Evolutionary conservation across 2,888 invertebrate species (phyloP).

Genomic region (Dasypolia templi): DNA sequence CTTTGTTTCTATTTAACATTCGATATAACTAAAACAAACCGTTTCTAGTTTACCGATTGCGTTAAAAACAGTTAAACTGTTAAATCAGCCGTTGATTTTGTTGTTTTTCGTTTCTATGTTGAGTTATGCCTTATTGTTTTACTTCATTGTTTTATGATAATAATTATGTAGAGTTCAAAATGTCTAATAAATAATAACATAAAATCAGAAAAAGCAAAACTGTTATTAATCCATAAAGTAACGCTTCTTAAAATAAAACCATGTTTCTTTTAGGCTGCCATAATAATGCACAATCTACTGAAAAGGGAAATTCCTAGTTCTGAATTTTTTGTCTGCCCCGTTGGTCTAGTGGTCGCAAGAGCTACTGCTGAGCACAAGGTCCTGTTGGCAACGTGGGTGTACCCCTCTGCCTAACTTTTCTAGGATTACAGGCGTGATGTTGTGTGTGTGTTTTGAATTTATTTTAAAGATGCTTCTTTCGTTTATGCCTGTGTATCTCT

Average conservation of each 20-base stretch:
- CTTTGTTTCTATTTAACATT: slow-evolving; percentile 46
- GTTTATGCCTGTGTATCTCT: background rate
- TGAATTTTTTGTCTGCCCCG: too few relatives aligned
- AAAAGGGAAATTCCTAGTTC: background rate
- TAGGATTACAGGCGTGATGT: too few relatives aligned
- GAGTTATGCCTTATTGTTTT: slow-evolving; percentile 9
- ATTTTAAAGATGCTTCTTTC: background rate
- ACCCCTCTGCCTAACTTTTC: too few relatives aligned
- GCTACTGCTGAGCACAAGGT: too few relatives aligned
- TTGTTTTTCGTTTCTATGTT: slow-evolving; percentile 29
- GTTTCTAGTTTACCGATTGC: slow-evolving; percentile 24
- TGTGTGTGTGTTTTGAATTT: slow-evolving; percentile 9
- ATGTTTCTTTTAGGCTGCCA: background rate
- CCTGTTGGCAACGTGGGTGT: too few relatives aligned
- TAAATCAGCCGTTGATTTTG: slow-evolving; percentile 22
- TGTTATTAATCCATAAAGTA: too few relatives aligned
- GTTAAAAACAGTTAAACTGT: slow-evolving; percentile 36
- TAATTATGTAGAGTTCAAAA: background rate
- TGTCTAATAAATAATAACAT: too few relatives aligned
- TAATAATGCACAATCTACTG: slow-evolving; percentile 19
- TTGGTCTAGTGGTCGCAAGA: too few relatives aligned
- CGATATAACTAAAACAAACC: slow-evolving; percentile 22
- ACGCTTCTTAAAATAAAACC: too few relatives aligned
- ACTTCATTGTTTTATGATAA: too few relatives aligned
- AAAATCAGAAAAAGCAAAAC: too few relatives aligned